Evolutionary conservation across 2,113 vertebrate species (phyloP).

Genomic region (Petaurus breviceps): DNA sequence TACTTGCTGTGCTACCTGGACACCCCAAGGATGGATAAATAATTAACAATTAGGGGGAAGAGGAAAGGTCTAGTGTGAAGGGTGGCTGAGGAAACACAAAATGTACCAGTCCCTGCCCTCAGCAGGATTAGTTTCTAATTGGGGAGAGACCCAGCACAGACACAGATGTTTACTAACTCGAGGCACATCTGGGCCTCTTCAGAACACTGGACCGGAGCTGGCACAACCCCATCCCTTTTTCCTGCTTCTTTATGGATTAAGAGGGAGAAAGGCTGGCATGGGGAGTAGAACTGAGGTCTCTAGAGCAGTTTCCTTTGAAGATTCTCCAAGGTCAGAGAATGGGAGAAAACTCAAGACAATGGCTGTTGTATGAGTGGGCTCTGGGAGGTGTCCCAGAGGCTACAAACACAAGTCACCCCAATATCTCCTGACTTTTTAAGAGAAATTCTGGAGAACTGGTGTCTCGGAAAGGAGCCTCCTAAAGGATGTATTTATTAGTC

Average conservation of each 20-base stretch:
- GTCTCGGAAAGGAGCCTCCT: background rate
- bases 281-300: too few species aligned
- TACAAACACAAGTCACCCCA: background rate
- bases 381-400: background rate
- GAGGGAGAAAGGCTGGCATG: too few species aligned
- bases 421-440: background rate
- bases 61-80: background rate
- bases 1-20: too few species aligned
- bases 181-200: background rate
- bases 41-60: background rate
- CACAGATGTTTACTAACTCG: background rate
- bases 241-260: too few species aligned
- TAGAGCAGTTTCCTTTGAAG: background rate
- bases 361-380: background rate
- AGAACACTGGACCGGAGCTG: background rate
- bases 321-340: background rate
- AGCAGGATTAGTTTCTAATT: background rate
- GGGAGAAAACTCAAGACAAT: background rate
- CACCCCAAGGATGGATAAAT: background rate
- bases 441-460: background rate
- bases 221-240: too few species aligned
- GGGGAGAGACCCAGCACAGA: background rate
- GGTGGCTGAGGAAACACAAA: background rate
- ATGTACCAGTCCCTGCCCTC: background rate
- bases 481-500: background rate